These are phyloP conservation scores for Sphaerodactylus townsendi DNA, from an alignment of 2,113 vertebrate genomes.

Conservation along the genomic window DNA sequence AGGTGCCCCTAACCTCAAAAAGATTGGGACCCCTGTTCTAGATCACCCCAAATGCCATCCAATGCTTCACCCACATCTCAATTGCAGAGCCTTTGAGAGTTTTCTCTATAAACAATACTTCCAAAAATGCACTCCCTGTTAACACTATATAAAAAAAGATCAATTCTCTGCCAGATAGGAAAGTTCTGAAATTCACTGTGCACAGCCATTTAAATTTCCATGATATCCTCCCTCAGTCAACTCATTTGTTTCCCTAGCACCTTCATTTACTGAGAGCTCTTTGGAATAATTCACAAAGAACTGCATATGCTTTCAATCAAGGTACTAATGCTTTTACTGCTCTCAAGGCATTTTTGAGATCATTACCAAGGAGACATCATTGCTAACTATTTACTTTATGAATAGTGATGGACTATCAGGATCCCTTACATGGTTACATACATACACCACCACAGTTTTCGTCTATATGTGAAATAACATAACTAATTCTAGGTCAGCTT, in stretches of 20 bases:
- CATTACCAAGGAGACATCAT: background rate
- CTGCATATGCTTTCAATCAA: background rate
- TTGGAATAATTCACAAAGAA: background rate
- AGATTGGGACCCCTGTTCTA: too few relatives aligned
- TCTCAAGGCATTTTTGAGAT: background rate
- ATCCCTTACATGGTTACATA: background rate
- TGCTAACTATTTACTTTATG: background rate
- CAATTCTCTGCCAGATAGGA: background rate
- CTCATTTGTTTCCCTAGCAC: background rate
- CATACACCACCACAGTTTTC: background rate
- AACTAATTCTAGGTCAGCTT: background rate
- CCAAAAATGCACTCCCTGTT: background rate
- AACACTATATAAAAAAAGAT: background rate
- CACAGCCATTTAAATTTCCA: background rate
- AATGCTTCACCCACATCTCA: background rate
- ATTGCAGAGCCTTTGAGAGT: background rate
- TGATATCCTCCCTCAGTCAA: background rate
- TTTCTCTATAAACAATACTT: background rate
- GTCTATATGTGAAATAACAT: background rate
- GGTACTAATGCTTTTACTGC: background rate
- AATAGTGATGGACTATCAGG: background rate
- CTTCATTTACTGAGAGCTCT: background rate
- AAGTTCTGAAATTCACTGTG: background rate
- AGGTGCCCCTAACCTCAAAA: too few relatives aligned
- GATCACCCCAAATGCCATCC: background rate